Evolutionary conservation across 1,140 invertebrate genomes (phyloP).

Genomic region (Leptoteleia sp.): DNA sequence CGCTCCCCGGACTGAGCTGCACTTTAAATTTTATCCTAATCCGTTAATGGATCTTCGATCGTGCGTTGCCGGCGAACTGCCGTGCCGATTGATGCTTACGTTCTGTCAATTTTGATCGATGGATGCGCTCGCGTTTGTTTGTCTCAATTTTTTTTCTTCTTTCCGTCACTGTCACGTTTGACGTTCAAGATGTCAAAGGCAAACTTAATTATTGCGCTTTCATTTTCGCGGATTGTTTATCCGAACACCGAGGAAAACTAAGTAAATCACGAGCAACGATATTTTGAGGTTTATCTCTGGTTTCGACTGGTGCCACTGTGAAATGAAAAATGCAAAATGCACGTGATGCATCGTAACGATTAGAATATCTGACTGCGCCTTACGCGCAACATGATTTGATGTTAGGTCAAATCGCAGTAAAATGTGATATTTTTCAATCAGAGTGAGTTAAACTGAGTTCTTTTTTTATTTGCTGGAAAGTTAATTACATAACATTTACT

Average conservation of each 20-base stretch:
- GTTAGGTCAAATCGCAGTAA: too few species aligned
- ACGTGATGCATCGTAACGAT: too few species aligned
- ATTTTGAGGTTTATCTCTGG: not conserved
- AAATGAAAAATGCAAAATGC: too few species aligned
- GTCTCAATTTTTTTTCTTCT: too few species aligned
- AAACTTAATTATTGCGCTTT: conserved; percentile 4
- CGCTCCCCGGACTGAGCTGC: conserved; percentile 6
- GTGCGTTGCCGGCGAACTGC: conserved; percentile 47
- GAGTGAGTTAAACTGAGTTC: too few species aligned
- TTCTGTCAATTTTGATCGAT: conserved; percentile 24
- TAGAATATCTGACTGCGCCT: too few species aligned
- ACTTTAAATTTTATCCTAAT: conserved; percentile 55
- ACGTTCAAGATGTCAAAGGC: conserved; percentile 9
- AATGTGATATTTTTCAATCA: too few species aligned
- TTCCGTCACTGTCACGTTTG: conserved; percentile 1
- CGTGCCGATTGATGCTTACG: conserved; percentile 5
- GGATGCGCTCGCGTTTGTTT: too few species aligned
- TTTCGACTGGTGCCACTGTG: too few species aligned
- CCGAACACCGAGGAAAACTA: not conserved
- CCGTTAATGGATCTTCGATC: conserved; percentile 64
- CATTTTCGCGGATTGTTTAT: not conserved
- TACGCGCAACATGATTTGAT: too few species aligned
- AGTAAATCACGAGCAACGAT: not conserved
- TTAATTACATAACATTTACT: too few species aligned
- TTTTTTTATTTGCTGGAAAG: too few species aligned